Evolutionary conservation across 2,113 vertebrate genomes (phyloP).

Genomic region (Neopipo cinnamomea): DNA sequence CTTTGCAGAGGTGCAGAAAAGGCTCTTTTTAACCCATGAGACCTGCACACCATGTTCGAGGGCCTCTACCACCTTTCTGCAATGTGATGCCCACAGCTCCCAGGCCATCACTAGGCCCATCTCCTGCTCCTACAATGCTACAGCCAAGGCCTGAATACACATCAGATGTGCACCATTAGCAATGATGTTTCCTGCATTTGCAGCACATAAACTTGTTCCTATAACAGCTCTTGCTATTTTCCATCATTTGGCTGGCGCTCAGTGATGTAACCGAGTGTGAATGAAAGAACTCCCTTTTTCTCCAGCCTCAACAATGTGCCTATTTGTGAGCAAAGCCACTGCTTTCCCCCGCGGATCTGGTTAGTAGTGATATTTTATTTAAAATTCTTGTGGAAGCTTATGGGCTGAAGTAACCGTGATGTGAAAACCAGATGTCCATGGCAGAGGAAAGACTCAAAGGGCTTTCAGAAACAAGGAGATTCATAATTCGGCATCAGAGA

Average conservation of each 20-base stretch:
- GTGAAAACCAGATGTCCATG: slow-evolving; percentile 54
- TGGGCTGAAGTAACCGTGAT: slow-evolving; percentile 44
- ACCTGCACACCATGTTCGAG: neutral
- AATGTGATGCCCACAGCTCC: neutral
- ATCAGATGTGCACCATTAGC: slow-evolving; percentile 43
- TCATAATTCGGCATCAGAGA: neutral
- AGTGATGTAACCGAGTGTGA: slow-evolving; percentile 29
- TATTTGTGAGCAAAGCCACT: slow-evolving; percentile 42
- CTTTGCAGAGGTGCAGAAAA: neutral
- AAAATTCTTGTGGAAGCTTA: slow-evolving; percentile 55
- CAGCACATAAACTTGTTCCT: slow-evolving; percentile 14
- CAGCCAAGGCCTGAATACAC: neutral
- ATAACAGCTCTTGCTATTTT: neutral
- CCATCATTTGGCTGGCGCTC: neutral
- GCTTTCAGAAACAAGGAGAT: neutral
- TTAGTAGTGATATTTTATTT: slow-evolving; percentile 48
- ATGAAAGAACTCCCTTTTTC: slow-evolving; percentile 54
- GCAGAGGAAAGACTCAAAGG: slow-evolving; percentile 24
- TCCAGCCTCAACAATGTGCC: slow-evolving; percentile 37
- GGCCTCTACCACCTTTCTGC: neutral
- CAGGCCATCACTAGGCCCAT: neutral
- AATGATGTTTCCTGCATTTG: slow-evolving; percentile 19
- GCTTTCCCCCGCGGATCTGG: neutral
- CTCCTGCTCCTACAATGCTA: neutral
- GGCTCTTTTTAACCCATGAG: neutral